Evolutionary conservation across 2,888 invertebrate species (phyloP).

Genomic region (Hypena proboscidalis): DNA sequence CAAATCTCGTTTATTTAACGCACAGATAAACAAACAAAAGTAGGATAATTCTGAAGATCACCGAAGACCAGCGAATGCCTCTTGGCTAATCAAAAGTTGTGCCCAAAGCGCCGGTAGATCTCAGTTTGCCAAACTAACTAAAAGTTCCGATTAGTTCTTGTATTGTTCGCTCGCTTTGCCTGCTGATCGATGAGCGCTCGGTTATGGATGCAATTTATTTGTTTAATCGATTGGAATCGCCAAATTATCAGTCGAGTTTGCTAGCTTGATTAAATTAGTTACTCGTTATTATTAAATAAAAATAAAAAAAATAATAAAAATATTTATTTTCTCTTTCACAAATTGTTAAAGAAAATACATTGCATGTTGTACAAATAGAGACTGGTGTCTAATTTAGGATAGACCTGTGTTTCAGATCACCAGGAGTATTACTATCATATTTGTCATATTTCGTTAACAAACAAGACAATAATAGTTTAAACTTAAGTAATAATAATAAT

Average conservation of each 20-base stretch:
- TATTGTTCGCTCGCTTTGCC: constrained; percentile 51
- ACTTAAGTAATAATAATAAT: no score
- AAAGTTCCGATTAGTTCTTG: constrained; percentile 64
- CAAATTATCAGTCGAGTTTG: constrained; percentile 6
- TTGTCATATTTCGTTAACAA: no score
- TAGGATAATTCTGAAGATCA: constrained; percentile 45
- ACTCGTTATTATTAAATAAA: no score
- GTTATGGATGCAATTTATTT: constrained; percentile 25
- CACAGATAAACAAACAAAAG: constrained; percentile 57
- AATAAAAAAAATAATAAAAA: no score
- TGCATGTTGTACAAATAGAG: no score
- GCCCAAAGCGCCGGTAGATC: constrained; percentile 48
- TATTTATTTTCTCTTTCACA: no score
- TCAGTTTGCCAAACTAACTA: constrained; percentile 58
- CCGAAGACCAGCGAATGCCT: constrained; percentile 37
- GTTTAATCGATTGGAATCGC: constrained; percentile 18
- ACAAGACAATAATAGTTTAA: no score
- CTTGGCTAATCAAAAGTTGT: constrained; percentile 63
- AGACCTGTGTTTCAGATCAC: no score
- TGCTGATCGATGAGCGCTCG: constrained; percentile 35
- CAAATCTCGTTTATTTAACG: constrained; percentile 54
- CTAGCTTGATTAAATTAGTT: no score
- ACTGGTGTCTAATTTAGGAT: no score
- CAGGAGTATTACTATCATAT: no score
- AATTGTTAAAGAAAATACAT: no score